Conservation (phyloP, 2,888 invertebrate species). For the Aphodius granarius region DNA sequence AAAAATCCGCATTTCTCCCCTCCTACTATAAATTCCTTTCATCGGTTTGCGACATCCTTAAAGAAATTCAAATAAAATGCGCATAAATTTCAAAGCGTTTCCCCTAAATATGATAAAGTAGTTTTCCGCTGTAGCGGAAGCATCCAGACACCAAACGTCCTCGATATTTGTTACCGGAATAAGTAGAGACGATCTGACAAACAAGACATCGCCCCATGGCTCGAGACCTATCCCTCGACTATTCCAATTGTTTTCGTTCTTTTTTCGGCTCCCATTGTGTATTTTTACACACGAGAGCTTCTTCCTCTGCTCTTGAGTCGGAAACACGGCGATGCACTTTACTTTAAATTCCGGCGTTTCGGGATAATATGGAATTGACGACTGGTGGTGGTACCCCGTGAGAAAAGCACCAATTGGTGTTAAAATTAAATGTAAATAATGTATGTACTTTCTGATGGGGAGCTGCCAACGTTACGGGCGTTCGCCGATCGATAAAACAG, state of each 20-base stretch:
- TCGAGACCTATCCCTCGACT: conserved; percentile 20
- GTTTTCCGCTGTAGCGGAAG: conserved; percentile 29
- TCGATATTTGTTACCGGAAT: conserved; percentile 34
- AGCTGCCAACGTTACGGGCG: not conserved
- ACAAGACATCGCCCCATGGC: conserved; percentile 30
- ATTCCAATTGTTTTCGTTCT: conserved; percentile 23
- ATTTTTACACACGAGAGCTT: conserved; percentile 32
- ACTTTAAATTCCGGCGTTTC: conserved; percentile 31
- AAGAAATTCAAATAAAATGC: conserved; percentile 30
- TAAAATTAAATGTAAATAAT: not conserved
- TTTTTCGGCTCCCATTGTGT: conserved; percentile 23
- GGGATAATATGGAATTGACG: too few relatives aligned
- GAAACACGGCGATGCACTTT: conserved; percentile 38
- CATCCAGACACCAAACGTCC: conserved; percentile 22
- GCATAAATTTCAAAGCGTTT: conserved; percentile 32
- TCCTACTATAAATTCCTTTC: not conserved
- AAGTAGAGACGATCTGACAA: conserved; percentile 35
- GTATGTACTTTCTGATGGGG: not conserved
- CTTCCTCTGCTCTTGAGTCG: conserved; percentile 21
- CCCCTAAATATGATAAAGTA: conserved; percentile 31
- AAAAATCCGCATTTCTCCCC: not conserved
- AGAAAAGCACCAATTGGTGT: not conserved
- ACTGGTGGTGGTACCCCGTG: not conserved
- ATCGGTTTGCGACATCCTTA: not conserved
- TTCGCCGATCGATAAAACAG: not conserved